These are phyloP conservation scores for Nothoprocta pentlandii DNA, from an alignment of 2,113 vertebrate genomes.

Conservation along the genomic window DNA sequence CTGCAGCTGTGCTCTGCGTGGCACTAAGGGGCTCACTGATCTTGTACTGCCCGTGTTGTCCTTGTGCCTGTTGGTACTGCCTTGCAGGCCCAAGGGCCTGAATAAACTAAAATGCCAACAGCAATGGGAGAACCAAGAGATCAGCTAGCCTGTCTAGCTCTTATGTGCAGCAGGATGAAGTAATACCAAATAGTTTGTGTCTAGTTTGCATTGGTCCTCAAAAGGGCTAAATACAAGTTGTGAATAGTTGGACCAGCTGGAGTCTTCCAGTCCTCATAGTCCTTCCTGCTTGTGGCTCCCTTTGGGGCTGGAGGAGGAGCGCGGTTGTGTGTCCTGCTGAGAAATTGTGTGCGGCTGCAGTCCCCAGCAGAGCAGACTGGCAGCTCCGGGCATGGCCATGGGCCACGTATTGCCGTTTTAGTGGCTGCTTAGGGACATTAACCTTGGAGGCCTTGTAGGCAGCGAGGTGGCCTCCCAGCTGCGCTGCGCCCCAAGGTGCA, in stretches of 20 bases:
- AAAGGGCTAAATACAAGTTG: background rate
- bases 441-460: background rate
- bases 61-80: background rate
- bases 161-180: background rate
- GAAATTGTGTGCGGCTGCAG: background rate
- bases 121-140: background rate
- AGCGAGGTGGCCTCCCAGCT: background rate
- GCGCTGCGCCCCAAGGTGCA: background rate
- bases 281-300: fast-evolving
- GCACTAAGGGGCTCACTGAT: background rate
- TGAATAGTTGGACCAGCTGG: background rate
- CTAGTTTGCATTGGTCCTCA: background rate
- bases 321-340: fast-evolving
- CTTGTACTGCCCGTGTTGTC: background rate
- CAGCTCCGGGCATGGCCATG: background rate
- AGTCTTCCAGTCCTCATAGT: background rate
- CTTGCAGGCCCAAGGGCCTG: background rate
- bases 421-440: background rate
- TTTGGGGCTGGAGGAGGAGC: fast-evolving
- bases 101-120: background rate
- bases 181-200: background rate
- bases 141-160: background rate
- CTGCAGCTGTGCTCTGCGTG: background rate
- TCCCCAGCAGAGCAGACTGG: background rate
- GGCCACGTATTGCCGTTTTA: background rate